Conservation (phyloP, 2,113 vertebrate species). For the Cochlearius cochlearius region DNA sequence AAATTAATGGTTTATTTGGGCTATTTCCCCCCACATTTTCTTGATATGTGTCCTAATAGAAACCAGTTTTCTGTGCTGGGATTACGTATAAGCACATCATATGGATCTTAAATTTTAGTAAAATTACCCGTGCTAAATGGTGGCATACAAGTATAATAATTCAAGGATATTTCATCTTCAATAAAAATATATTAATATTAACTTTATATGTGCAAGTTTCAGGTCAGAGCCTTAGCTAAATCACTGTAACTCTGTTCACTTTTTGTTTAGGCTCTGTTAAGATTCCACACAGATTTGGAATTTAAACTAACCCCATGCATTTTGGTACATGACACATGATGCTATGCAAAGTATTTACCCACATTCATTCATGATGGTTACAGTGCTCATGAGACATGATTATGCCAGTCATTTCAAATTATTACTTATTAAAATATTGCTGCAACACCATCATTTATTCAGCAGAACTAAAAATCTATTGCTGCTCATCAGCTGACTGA, state of each 20-base stretch:
- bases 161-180: not conserved
- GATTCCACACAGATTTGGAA: not conserved
- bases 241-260: not conserved
- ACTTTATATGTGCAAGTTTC: not conserved
- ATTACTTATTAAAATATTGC: conserved; percentile 2
- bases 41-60: not conserved
- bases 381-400: not conserved
- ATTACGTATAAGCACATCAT: not conserved
- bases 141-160: not conserved
- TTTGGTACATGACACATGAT: not conserved
- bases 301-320: not conserved
- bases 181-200: not conserved
- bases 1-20: not conserved
- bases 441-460: not conserved
- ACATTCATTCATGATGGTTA: not conserved
- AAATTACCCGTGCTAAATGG: not conserved
- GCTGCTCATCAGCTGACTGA: not conserved
- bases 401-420: not conserved
- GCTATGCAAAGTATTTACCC: not conserved
- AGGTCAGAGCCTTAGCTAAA: not conserved
- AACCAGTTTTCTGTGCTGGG: not conserved
- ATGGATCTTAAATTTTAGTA: not conserved
- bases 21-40: not conserved
- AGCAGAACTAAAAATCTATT: not conserved
- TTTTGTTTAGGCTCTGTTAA: not conserved